Percentiles rank a stretch among this genome's conserved stretches.
phyloP scores from a whole-genome alignment of 2,888 invertebrate genomes.

The Archaeoteleia sp. region DNA sequence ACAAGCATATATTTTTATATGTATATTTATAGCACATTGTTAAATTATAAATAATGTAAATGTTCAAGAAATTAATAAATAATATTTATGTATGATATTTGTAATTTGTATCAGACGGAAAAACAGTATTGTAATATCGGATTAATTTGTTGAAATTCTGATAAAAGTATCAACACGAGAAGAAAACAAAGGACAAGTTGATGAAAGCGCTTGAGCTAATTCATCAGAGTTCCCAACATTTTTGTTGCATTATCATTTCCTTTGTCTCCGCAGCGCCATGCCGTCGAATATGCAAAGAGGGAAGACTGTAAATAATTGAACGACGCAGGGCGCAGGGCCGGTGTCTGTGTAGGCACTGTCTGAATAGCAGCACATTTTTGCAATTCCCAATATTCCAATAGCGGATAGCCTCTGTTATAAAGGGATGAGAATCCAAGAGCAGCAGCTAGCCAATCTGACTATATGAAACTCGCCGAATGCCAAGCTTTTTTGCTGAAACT shows the following conservation, averaged over 20 bases:
- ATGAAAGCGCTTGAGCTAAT: no score
- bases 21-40: no score
- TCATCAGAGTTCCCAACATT: slow-evolving; percentile 26
- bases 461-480: slow-evolving; percentile 43
- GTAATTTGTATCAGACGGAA: no score
- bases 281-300: slow-evolving; percentile 25
- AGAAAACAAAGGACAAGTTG: no score
- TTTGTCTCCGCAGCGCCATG: slow-evolving; percentile 36
- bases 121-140: no score
- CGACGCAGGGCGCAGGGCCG: slow-evolving; percentile 12
- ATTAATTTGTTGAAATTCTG: no score
- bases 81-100: no score
- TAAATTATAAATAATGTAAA: no score
- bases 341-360: no score
- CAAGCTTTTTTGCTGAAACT: slow-evolving; percentile 39
- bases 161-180: no score
- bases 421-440: slow-evolving; percentile 48
- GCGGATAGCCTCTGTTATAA: slow-evolving; percentile 40
- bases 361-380: slow-evolving; percentile 49
- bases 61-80: no score
- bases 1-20: no score
- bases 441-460: slow-evolving; percentile 37
- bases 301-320: slow-evolving; percentile 47
- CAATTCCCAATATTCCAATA: slow-evolving; percentile 59
- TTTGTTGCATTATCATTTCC: slow-evolving; percentile 31